These are phyloP conservation scores for Eurystomus gularis DNA, from an alignment of 2,113 vertebrate species.

Conservation along the genomic window DNA sequence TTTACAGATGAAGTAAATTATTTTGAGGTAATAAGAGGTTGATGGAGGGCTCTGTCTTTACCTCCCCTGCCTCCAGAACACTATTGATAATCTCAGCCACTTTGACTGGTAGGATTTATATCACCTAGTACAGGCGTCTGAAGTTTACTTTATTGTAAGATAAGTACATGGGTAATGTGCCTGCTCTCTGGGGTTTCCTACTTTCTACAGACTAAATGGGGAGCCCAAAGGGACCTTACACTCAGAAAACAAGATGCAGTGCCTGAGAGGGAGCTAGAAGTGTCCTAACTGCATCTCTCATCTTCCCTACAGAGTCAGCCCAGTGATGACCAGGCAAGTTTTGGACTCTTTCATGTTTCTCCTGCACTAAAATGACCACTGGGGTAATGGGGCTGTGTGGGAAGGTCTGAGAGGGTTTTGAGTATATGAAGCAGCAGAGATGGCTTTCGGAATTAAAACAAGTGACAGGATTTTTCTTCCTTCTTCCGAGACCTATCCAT, in stretches of 20 bases:
- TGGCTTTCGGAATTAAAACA: constrained; percentile 1
- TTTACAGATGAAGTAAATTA: neutral
- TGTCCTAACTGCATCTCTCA: neutral
- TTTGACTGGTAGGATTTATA: neutral
- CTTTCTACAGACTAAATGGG: neutral
- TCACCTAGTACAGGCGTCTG: neutral
- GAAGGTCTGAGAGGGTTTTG: neutral
- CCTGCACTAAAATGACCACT: neutral
- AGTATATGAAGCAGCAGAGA: neutral
- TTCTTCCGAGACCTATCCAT: neutral
- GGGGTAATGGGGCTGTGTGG: neutral
- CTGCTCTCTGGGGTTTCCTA: neutral
- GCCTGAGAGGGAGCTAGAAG: neutral
- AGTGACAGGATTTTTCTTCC: constrained; percentile 4
- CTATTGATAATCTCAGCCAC: neutral
- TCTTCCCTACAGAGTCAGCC: neutral
- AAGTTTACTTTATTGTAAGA: neutral
- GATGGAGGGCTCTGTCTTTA: neutral
- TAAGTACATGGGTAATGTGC: neutral
- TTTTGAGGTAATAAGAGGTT: neutral
- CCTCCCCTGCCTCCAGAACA: too few relatives aligned
- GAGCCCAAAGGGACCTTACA: neutral
- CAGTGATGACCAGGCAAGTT: neutral
- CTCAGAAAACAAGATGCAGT: neutral
- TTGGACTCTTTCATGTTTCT: neutral